A percentile compares a stretch with the other conserved stretches of the same genome.
These are phyloP conservation scores for Indicator maculatus DNA, from an alignment of 2,113 vertebrate genomes.

Conservation along the genomic window DNA sequence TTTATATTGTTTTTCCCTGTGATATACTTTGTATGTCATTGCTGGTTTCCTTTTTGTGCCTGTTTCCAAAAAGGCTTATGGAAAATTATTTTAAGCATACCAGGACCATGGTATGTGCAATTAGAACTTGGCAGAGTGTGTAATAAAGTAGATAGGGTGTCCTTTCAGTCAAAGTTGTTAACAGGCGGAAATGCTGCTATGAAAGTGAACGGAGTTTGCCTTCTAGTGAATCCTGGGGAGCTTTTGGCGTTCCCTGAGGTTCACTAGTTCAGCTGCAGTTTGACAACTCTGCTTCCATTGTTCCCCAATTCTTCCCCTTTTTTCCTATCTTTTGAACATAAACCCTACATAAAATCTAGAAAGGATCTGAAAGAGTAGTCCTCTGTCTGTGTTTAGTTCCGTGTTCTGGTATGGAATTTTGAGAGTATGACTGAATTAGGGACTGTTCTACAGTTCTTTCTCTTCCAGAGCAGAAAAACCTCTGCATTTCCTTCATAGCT, in stretches of 20 bases:
- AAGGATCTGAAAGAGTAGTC: not conserved
- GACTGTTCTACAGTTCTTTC: not conserved
- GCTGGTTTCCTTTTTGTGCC: conserved; percentile 6
- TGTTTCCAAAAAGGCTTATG: not conserved
- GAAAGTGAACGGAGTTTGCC: not conserved
- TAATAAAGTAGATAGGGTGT: conserved; percentile 26
- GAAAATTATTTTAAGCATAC: conserved; percentile 39
- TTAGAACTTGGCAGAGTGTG: conserved; percentile 21
- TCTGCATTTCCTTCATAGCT: not conserved
- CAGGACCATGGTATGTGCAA: conserved; percentile 26
- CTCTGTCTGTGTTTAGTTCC: not conserved
- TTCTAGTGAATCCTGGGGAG: not conserved
- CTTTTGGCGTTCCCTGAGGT: not conserved
- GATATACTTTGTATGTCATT: not conserved
- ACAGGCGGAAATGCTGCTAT: conserved; percentile 8
- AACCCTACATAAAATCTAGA: not conserved
- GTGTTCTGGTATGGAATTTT: not conserved
- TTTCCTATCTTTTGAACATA: not conserved
- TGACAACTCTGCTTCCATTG: not conserved
- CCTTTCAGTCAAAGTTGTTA: conserved; percentile 43
- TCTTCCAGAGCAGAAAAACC: not conserved
- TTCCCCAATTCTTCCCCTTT: not conserved
- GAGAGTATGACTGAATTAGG: not conserved
- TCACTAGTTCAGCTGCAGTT: not conserved
- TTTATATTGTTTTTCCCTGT: not conserved